phyloP scores from a whole-genome alignment of 1,140 invertebrate species.

The Cecropterus lyciades region DNA sequence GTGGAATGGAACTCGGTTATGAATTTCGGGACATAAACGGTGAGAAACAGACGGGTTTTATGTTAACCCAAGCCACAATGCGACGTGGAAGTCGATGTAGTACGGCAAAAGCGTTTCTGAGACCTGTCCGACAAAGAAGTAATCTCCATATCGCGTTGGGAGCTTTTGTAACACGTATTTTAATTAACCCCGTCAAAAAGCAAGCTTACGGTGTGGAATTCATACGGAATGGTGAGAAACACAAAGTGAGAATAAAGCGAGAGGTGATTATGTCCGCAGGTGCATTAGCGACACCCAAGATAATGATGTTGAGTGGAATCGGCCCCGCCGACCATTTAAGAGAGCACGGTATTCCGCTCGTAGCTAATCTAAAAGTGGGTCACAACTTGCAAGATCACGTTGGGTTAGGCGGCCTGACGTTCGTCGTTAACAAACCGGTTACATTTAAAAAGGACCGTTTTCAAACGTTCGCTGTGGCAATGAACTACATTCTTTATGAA shows the following conservation, averaged over 20 bases:
- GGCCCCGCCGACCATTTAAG: slow-evolving; percentile 92
- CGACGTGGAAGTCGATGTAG: slow-evolving; percentile 94
- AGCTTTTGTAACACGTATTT: slow-evolving; percentile 89
- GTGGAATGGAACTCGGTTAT: slow-evolving; percentile 92
- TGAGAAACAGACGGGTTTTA: slow-evolving; percentile 92
- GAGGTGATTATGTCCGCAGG: slow-evolving; percentile 94
- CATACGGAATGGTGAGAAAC: slow-evolving; percentile 86
- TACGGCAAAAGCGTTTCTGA: slow-evolving; percentile 94
- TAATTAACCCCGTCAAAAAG: slow-evolving; percentile 88
- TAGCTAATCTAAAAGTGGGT: slow-evolving; percentile 91
- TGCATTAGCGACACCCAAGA: slow-evolving; percentile 91
- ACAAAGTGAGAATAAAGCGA: slow-evolving; percentile 88
- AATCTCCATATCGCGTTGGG: slow-evolving; percentile 94
- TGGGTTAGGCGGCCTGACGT: slow-evolving; percentile 92
- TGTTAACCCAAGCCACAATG: slow-evolving; percentile 94
- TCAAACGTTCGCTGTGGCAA: slow-evolving; percentile 90
- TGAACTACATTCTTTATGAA: slow-evolving; percentile 93
- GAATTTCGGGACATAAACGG: slow-evolving; percentile 93
- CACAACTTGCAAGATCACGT: slow-evolving; percentile 94
- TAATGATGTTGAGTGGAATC: slow-evolving; percentile 96
- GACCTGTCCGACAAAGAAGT: slow-evolving; percentile 89
- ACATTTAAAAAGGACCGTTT: slow-evolving; percentile 91
- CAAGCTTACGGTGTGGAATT: slow-evolving; percentile 91
- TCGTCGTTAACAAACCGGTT: slow-evolving; percentile 91
- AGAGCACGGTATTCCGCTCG: slow-evolving; percentile 89